Evolutionary conservation across 2,888 invertebrate species (phyloP), one percentile per base, ranked within the genome.

Genomic region (Microctonus aethiopoides): DNA sequence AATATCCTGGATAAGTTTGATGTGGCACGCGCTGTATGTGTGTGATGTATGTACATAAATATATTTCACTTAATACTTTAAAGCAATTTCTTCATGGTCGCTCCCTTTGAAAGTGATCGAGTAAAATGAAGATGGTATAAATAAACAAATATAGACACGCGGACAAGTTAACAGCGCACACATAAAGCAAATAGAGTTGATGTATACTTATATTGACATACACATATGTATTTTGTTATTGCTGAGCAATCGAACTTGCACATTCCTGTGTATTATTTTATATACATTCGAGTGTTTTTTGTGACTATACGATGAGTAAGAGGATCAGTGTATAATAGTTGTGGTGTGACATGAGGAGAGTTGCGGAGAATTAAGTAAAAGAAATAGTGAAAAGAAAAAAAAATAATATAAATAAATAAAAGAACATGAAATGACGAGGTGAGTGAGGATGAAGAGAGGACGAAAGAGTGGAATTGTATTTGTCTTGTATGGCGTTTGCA

Each of bases 401-500:
- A 51, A 46, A 36, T 20, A 26, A 24, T 41, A 60, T 16, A 39
- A 20, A 60, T 9, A 34, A 41, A 61, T 24, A 61, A 3, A 3
- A n/a, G 54, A 24, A 10, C 24, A 32, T 32, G n/a, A n/a, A 32
- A 57, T 57, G 57, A 10, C 1, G 5, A 57, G n/a, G 20, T 7
- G 46, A 46, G 16, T n/a, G 46, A n/a, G 16, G 6, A 46, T 46
- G 16, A 10, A 46, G 41, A 20, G 20, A n/a, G 29, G 16, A 71
- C 39, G 57, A 68, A 67, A 52, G 52, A 61, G 46, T 64, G 51
- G 56, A 62, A 29, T 56, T 29, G 66, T 75, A 74, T 76, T 67
- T 69, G 72, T 51, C 62, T 72, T 57, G 71, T 63, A 75, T 29
- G 75, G n/a, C n/a, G 79, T 83, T 83, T 81, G 77, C 79, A 78